phyloP scores from a whole-genome alignment of 2,888 invertebrate genomes.

The Euclidia mi region DNA sequence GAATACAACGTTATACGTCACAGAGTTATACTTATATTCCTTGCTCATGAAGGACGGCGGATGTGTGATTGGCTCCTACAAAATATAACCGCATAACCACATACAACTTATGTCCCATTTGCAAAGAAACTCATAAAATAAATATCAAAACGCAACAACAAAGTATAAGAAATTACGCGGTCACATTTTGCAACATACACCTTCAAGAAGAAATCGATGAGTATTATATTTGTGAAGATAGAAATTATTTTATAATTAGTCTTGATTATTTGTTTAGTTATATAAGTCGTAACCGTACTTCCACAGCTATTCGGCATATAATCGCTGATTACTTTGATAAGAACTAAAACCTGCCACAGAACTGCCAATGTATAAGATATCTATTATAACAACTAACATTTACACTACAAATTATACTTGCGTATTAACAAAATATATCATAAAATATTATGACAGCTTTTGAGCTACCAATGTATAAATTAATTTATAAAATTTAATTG shows the following conservation, averaged over 20 bases:
- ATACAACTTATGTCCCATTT: too few relatives aligned
- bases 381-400: neutral
- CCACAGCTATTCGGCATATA: constrained; percentile 9
- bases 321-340: neutral
- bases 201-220: constrained; percentile 24
- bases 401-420: constrained; percentile 4
- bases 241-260: constrained; percentile 37
- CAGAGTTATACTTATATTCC: constrained; percentile 29
- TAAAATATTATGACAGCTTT: constrained; percentile 49
- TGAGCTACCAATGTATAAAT: constrained; percentile 47
- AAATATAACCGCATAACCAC: constrained; percentile 23
- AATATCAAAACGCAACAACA: constrained; percentile 13
- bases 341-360: constrained; percentile 7
- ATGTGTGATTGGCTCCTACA: constrained; percentile 16
- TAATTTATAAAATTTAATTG: constrained; percentile 50
- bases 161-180: constrained; percentile 33
- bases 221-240: constrained; percentile 43
- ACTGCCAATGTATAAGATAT: constrained; percentile 18
- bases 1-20: constrained; percentile 30
- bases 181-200: constrained; percentile 10
- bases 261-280: constrained; percentile 48
- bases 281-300: constrained; percentile 16
- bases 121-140: neutral
- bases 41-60: neutral
- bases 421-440: constrained; percentile 36